A percentile compares a stretch with the other conserved stretches of the same genome.
Evolutionary conservation across 1,140 invertebrate genomes (phyloP).

Genomic region (Diorhabda elongata): DNA sequence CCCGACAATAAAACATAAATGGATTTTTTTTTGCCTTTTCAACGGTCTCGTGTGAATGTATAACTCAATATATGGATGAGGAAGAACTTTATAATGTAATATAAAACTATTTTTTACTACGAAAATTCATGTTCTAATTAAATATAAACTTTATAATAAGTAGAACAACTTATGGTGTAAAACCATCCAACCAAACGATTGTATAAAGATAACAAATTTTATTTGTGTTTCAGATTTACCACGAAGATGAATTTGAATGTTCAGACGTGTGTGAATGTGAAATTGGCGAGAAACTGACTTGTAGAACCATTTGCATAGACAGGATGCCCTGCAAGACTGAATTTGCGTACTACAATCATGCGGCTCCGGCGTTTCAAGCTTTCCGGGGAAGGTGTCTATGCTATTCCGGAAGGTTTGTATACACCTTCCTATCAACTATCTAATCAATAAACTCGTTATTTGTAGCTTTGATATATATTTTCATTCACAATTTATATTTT

Average conservation of each 20-base stretch:
- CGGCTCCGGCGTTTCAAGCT: slow-evolving; percentile 81
- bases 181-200: neutral
- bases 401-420: slow-evolving; percentile 66
- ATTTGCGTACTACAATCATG: slow-evolving; percentile 83
- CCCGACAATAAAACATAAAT: too few relatives aligned
- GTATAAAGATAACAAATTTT: neutral
- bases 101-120: too few relatives aligned
- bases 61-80: too few relatives aligned
- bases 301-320: slow-evolving; percentile 81
- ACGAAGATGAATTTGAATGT: slow-evolving; percentile 78
- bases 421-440: neutral
- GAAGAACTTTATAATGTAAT: too few relatives aligned
- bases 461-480: too few relatives aligned
- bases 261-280: slow-evolving; percentile 78
- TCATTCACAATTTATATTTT: too few relatives aligned
- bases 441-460: too few relatives aligned
- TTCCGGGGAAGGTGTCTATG: slow-evolving; percentile 83
- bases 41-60: too few relatives aligned
- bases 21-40: too few relatives aligned
- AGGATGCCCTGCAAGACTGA: slow-evolving; percentile 78
- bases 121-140: too few relatives aligned
- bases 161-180: too few relatives aligned
- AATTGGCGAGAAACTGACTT: slow-evolving; percentile 68
- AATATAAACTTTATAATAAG: too few relatives aligned
- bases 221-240: slow-evolving; percentile 63